Evolutionary conservation across 92 coral and sea anemone species (phyloP), one percentile per base, ranked within the genome.

Genomic region (Porites evermanni): DNA sequence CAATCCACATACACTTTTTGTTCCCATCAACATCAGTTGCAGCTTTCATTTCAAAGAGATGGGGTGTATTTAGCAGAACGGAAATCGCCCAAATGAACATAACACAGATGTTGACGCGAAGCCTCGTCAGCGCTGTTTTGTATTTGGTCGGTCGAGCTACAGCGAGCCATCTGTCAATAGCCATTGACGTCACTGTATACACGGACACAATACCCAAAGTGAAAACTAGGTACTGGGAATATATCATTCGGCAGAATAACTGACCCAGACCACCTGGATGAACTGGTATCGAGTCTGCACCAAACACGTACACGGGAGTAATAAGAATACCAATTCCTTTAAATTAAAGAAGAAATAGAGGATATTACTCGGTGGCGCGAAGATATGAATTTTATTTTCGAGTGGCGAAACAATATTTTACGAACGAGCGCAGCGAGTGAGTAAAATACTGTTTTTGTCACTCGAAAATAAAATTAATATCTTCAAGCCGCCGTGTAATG

Each of bases 131-230:
- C 10, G 77, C 79, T 59, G 79, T 83, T 52, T 93, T 96, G 83
- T 96, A 96, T 74, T 89, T 92, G 81, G 90, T 88, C 1, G 98
- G 98, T 4, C 94, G 88, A 51, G 91, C 90, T 16, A 96, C 98
- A 2, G 98, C 98, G 51, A 95, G 60, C 98, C 98, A 96, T 47
- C 98, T 77, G 63, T 96, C 98, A 2, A 94, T 81, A 13, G 98
- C 94, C 90, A 96, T 88, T 14, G 90, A 94, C 18, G 97, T 87
- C 13, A 96, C 90, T 2, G 98, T 96, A 29, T 96, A 96, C 32
- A 96, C 98, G 0, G 98, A 96, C 53, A 96, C 98, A 51, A 96
- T 92, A 20, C 98, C 98, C 51, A 96, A 83, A 8, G 97, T 92
- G 84, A 96, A 96, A 60, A 96, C 94, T 11, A 96, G 88, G 77